Conservation (phyloP, 2,113 vertebrate genomes). For the Rattus norvegicus region GRCr8 NC_086029.1:79207001-79207500, state of each 20-base stretch:
- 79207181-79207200: slow-evolving; percentile 9
- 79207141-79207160: slow-evolving; percentile 7
- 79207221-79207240: slow-evolving; percentile 43
- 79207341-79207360: slow-evolving; percentile 32
- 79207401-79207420: not conserved
- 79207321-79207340: not conserved
- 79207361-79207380: not conserved
- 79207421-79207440: not conserved
- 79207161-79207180: slow-evolving; percentile 30
- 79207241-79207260: slow-evolving; percentile 37
- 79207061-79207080: not conserved
- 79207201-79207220: slow-evolving; percentile 32
- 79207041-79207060: not conserved
- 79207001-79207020: slow-evolving; percentile 34
- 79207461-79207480: not conserved
- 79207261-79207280: not conserved
- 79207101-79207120: slow-evolving; percentile 41
- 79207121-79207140: slow-evolving; percentile 36
- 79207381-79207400: slow-evolving; percentile 6
- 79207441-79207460: not conserved
- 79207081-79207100: not conserved
- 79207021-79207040: slow-evolving; percentile 28
- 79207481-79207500: not conserved
- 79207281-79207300: not conserved
- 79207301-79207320: not conserved